These are phyloP conservation scores for Muschampia plurimacula DNA, from an alignment of 2,888 invertebrate genomes.

Conservation along the genomic window DNA sequence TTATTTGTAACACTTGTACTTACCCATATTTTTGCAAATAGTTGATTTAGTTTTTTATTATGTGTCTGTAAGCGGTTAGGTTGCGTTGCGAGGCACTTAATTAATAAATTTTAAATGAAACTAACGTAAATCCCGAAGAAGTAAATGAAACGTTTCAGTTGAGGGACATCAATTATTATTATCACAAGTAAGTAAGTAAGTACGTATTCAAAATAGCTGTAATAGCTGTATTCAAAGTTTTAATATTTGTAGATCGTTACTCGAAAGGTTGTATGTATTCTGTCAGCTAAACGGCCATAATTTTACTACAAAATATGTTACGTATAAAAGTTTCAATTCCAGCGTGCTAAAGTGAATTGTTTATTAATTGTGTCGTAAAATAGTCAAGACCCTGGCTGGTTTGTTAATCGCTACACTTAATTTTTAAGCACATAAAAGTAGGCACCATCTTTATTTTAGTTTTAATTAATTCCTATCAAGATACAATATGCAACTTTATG, in stretches of 20 bases:
- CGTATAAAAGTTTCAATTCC: conserved; percentile 62
- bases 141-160: too few relatives aligned
- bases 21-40: too few relatives aligned
- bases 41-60: too few relatives aligned
- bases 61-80: too few relatives aligned
- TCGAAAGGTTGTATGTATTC: conserved; percentile 51
- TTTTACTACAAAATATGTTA: conserved; percentile 62
- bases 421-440: conserved; percentile 32
- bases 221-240: conserved; percentile 52
- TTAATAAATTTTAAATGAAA: too few relatives aligned
- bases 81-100: too few relatives aligned
- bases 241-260: conserved; percentile 50
- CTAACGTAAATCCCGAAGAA: too few relatives aligned
- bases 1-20: too few relatives aligned
- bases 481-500: conserved; percentile 23
- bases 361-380: conserved; percentile 63
- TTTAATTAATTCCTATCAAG: conserved; percentile 33
- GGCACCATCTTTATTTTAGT: conserved; percentile 27
- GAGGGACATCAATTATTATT: too few relatives aligned
- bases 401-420: conserved; percentile 31
- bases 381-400: conserved; percentile 24
- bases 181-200: too few relatives aligned
- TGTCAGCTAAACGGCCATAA: conserved; percentile 56
- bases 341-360: conserved; percentile 59
- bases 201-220: conserved; percentile 41